Evolutionary conservation across 2,888 invertebrate species (phyloP).

Genomic region (Phlogophora meticulosa): DNA sequence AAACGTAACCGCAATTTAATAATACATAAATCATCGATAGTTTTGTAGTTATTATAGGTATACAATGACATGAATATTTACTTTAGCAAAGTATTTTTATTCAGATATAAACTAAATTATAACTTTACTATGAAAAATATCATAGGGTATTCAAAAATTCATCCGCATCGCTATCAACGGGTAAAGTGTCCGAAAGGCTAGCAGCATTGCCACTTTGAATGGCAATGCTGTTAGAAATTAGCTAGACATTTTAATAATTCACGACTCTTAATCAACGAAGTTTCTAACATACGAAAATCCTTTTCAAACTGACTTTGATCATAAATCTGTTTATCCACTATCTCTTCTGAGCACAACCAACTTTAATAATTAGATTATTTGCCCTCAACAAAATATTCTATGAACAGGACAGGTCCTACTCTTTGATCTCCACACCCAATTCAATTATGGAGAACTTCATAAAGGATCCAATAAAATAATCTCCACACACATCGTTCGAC

Average conservation of each 20-base stretch:
- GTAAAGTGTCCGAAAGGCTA: too few relatives aligned
- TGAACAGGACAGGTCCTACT: slow-evolving; percentile 5
- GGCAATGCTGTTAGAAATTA: too few relatives aligned
- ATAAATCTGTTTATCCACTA: neutral
- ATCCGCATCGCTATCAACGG: too few relatives aligned
- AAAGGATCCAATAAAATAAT: slow-evolving; percentile 21
- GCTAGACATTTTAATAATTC: neutral
- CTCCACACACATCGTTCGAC: slow-evolving; percentile 1
- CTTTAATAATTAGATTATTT: slow-evolving; percentile 17
- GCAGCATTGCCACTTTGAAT: too few relatives aligned
- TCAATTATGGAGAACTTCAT: slow-evolving; percentile 21
- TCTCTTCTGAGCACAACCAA: slow-evolving; percentile 1
- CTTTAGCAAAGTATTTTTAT: too few relatives aligned
- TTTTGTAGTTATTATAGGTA: too few relatives aligned
- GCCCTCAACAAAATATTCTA: neutral
- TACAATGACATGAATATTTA: too few relatives aligned
- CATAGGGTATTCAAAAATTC: too few relatives aligned
- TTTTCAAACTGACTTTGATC: neutral
- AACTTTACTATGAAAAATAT: too few relatives aligned
- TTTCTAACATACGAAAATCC: neutral
- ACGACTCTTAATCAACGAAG: neutral
- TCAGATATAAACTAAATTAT: too few relatives aligned
- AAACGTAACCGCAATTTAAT: too few relatives aligned
- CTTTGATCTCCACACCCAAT: slow-evolving; percentile 24
- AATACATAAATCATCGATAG: too few relatives aligned